Evolutionary conservation across 2,797 vertebrate species (phyloP).

Genomic region (Discoglossus pictus): DNA sequence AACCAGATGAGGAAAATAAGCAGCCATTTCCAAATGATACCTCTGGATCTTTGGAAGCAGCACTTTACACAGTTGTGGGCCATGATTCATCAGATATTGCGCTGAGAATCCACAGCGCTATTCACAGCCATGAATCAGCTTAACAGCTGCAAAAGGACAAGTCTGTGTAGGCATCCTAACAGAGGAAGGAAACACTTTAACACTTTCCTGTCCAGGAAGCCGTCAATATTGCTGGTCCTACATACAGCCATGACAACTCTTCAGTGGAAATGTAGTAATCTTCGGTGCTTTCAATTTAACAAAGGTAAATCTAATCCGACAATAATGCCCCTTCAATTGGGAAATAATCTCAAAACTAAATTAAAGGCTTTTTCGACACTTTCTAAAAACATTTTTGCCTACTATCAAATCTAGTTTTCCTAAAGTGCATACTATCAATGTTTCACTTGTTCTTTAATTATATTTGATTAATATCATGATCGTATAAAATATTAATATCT

Average conservation of each 20-base stretch:
- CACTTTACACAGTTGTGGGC: not conserved
- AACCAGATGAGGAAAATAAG: not conserved
- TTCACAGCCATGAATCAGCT: not conserved
- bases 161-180: not conserved
- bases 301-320: too few relatives aligned
- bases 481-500: too few relatives aligned
- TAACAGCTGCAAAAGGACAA: conserved; percentile 10
- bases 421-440: too few relatives aligned
- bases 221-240: not conserved
- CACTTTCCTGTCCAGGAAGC: not conserved
- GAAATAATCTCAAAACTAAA: too few relatives aligned
- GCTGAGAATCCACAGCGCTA: not conserved
- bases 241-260: not conserved
- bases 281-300: too few relatives aligned
- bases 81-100: conserved; percentile 17
- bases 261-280: too few relatives aligned
- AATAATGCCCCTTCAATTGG: too few relatives aligned
- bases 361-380: too few relatives aligned
- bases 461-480: too few relatives aligned
- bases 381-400: too few relatives aligned
- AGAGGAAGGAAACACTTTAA: not conserved
- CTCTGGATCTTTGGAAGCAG: not conserved
- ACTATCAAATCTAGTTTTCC: too few relatives aligned
- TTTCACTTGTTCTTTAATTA: too few relatives aligned
- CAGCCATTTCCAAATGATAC: not conserved